Conservation (phyloP, 2,113 vertebrate genomes). For the Calyptommatus sinebrachiatus region DNA sequence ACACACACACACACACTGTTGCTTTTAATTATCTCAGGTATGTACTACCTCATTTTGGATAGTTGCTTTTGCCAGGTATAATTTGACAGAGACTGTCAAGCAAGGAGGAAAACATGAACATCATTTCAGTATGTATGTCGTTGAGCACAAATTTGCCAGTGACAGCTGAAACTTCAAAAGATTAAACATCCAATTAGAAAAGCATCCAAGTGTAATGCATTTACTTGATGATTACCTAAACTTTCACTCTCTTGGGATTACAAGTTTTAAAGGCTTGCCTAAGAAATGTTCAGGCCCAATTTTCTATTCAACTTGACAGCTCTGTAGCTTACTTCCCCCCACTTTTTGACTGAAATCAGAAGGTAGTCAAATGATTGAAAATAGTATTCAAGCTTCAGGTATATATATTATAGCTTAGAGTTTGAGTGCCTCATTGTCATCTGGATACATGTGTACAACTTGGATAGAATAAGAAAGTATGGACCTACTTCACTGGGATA, state of each 20-base stretch:
- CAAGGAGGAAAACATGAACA: background rate
- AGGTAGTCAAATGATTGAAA: background rate
- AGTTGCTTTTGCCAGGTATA: background rate
- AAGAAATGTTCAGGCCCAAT: background rate
- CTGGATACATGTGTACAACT: too few species aligned
- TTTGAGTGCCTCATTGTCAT: too few species aligned
- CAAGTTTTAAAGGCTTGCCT: background rate
- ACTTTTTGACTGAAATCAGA: background rate
- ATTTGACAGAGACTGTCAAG: slow-evolving; percentile 2
- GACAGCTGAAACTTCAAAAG: slow-evolving; percentile 15
- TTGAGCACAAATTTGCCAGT: background rate
- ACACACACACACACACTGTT: background rate
- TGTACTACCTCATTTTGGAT: background rate
- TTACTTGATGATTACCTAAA: slow-evolving; percentile 11
- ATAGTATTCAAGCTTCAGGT: background rate
- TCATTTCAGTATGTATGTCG: background rate
- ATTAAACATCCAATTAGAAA: slow-evolving; percentile 26
- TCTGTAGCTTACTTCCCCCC: background rate
- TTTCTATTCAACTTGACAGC: background rate
- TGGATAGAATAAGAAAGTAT: background rate
- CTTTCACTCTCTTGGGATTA: background rate
- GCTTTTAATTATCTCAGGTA: background rate
- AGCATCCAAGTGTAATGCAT: slow-evolving; percentile 16
- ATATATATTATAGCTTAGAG: too few species aligned
- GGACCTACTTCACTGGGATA: background rate